These are phyloP conservation scores for Xenopus tropicalis DNA, from an alignment of 2,113 vertebrate genomes.

Conservation along the genomic window UCB_Xtro_10.0 CM004451.2:35807001-35807500, in stretches of 20 bases:
- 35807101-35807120: slow-evolving; percentile 10
- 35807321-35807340: not conserved
- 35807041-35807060: not conserved
- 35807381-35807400: not conserved
- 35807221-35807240: not conserved
- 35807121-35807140: slow-evolving; percentile 11
- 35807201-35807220: slow-evolving; percentile 9
- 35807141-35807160: slow-evolving; percentile 5
- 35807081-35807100: not conserved
- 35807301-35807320: not conserved
- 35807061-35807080: not conserved
- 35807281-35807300: not conserved
- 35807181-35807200: not conserved
- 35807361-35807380: not conserved
- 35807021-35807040: not conserved
- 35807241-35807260: not conserved
- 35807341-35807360: not conserved
- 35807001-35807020: not conserved
- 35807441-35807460: too few relatives aligned
- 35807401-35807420: not conserved
- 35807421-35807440: too few relatives aligned
- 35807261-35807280: not conserved
- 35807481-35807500: too few relatives aligned
- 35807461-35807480: too few relatives aligned
- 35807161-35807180: slow-evolving; percentile 9